Percentiles rank a stretch among this genome's conserved stretches.
These are phyloP conservation scores for Brachionichthys hirsutus DNA, from an alignment of 2,113 vertebrate genomes.

Conservation along the genomic window DNA sequence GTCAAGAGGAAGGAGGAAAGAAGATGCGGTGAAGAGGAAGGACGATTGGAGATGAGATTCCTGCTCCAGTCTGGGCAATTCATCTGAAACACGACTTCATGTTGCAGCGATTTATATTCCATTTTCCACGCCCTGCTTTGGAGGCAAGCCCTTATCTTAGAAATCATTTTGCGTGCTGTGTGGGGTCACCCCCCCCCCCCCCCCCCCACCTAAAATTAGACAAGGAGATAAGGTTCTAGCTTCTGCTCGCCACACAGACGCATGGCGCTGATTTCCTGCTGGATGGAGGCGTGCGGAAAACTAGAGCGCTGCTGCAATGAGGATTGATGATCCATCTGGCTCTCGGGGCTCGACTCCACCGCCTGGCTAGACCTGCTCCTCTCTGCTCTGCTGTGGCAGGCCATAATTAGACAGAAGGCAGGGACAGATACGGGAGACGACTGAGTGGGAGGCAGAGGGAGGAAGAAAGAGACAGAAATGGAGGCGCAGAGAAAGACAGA, in stretches of 20 bases:
- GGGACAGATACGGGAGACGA: constrained; percentile 60
- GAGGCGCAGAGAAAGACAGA: constrained; percentile 48
- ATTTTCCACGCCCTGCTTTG: constrained; percentile 46
- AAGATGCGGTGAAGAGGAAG: neutral
- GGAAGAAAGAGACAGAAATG: constrained; percentile 44
- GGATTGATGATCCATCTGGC: constrained; percentile 67
- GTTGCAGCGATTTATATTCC: constrained; percentile 57
- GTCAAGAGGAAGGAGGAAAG: too few relatives aligned
- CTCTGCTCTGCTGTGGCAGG: constrained; percentile 60
- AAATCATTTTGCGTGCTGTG: constrained; percentile 54
- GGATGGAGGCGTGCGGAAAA: constrained; percentile 24
- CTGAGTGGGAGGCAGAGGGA: constrained; percentile 55
- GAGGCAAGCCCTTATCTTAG: constrained; percentile 55
- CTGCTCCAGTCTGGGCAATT: constrained; percentile 57
- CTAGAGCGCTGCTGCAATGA: constrained; percentile 56
- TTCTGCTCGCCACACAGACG: too few relatives aligned
- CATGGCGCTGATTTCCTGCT: too few relatives aligned
- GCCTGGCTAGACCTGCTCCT: constrained; percentile 55
- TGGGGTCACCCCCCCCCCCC: constrained; percentile 7
- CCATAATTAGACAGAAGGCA: constrained; percentile 71
- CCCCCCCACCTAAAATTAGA: too few relatives aligned
- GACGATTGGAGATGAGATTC: constrained; percentile 50
- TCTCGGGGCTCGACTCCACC: constrained; percentile 49
- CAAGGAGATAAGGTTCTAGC: too few relatives aligned
- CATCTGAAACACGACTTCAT: constrained; percentile 55